A percentile compares a stretch with the other conserved stretches of the same genome.
phyloP scores from a whole-genome alignment of 1,140 invertebrate species.

The Cotesia vestalis region DNA sequence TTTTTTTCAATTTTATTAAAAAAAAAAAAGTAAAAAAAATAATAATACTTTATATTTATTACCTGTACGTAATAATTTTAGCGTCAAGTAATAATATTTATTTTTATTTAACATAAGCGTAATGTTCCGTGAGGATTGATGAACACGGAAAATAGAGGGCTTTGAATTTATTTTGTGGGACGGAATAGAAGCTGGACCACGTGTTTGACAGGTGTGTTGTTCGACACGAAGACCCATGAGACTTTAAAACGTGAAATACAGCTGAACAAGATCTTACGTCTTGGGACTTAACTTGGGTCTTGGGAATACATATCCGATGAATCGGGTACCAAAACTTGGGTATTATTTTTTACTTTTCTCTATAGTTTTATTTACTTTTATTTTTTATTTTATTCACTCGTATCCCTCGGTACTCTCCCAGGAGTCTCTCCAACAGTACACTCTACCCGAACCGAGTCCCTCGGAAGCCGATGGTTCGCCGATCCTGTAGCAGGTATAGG shows the following conservation, averaged over 20 bases:
- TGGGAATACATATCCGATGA: neutral
- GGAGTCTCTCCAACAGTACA: neutral
- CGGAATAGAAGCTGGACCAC: slow-evolving; percentile 12
- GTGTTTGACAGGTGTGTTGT: slow-evolving; percentile 46
- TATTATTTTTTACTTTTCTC: too few species aligned
- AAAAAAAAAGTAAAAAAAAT: slow-evolving; percentile 3
- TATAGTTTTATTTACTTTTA: neutral
- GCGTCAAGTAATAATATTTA: too few species aligned
- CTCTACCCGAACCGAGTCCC: neutral
- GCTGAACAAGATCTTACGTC: slow-evolving; percentile 20
- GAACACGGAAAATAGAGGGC: neutral
- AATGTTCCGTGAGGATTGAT: neutral
- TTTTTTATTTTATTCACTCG: slow-evolving; percentile 6
- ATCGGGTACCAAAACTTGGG: too few species aligned
- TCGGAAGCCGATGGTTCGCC: slow-evolving; percentile 33
- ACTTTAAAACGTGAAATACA: slow-evolving; percentile 44
- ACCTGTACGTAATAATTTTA: too few species aligned
- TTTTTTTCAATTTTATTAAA: neutral
- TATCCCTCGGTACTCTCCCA: neutral
- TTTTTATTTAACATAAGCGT: too few species aligned
- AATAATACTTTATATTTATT: neutral
- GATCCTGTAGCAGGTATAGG: slow-evolving; percentile 12
- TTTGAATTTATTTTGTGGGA: neutral
- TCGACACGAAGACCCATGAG: neutral
- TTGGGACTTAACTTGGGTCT: neutral